Conservation (phyloP, 2,113 vertebrate species). For the Pteruthius melanotis region DNA sequence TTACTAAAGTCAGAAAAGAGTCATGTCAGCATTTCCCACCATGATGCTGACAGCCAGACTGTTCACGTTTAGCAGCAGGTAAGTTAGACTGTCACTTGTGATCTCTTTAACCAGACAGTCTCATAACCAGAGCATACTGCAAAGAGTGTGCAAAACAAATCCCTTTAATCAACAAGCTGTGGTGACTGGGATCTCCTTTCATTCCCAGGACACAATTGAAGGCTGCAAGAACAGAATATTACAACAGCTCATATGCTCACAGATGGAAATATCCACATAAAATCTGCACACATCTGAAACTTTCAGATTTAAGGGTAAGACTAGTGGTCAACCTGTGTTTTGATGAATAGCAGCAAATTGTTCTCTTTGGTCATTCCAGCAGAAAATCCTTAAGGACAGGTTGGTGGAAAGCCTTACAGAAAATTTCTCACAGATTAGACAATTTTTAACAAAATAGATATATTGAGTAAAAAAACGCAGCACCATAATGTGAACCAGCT, state of each 20-base stretch:
- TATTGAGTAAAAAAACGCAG: background rate
- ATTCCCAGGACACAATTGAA: background rate
- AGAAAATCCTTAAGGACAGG: background rate
- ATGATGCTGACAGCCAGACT: slow-evolving; percentile 57
- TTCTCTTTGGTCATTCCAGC: background rate
- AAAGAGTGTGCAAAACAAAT: background rate
- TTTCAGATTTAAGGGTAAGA: background rate
- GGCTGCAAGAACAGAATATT: background rate
- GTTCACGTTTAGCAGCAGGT: slow-evolving; percentile 22
- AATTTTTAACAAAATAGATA: background rate
- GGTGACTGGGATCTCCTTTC: background rate
- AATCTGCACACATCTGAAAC: background rate
- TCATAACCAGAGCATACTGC: background rate
- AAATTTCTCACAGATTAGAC: background rate
- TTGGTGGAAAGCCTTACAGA: background rate
- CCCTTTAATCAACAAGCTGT: background rate
- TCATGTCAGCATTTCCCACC: slow-evolving; percentile 52
- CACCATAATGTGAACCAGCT: background rate
- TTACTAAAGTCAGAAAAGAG: slow-evolving; percentile 58
- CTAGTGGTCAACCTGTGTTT: background rate
- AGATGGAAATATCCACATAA: background rate
- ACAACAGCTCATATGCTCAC: background rate
- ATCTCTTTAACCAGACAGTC: slow-evolving; percentile 48
- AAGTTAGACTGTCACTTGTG: background rate
- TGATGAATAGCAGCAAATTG: background rate